Evolutionary conservation across 2,797 vertebrate species (phyloP).

Genomic region (Sylvilagus floridanus): DNA sequence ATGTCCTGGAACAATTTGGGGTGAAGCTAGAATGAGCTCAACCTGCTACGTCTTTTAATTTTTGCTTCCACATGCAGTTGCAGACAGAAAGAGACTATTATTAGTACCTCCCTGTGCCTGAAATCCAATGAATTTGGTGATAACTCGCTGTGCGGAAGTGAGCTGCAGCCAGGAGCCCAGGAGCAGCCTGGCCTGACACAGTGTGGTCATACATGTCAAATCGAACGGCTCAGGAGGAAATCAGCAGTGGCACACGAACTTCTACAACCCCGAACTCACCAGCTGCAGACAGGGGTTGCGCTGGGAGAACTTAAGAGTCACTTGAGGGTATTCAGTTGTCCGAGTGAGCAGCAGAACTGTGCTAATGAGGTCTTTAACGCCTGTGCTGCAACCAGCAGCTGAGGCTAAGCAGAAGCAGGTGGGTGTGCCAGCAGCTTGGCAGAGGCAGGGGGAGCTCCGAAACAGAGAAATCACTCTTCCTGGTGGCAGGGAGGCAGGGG

Average conservation of each 20-base stretch:
- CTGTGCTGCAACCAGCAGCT: slow-evolving; percentile 30
- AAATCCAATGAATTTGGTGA: neutral
- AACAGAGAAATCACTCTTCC: neutral
- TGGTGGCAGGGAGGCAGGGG: neutral
- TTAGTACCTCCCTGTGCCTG: neutral
- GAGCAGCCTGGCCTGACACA: neutral
- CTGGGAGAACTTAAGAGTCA: slow-evolving; percentile 51
- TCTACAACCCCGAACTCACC: slow-evolving; percentile 4
- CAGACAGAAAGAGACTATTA: neutral
- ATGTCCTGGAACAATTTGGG: neutral
- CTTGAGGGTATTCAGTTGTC: slow-evolving; percentile 50
- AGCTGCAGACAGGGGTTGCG: neutral
- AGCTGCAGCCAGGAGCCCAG: neutral
- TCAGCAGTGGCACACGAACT: neutral
- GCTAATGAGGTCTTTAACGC: slow-evolving; percentile 68
- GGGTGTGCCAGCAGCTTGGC: neutral
- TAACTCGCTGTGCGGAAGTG: neutral
- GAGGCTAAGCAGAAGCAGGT: slow-evolving; percentile 30
- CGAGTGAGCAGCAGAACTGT: slow-evolving; percentile 34
- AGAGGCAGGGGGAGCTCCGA: neutral
- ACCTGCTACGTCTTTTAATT: neutral
- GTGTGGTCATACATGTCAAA: neutral
- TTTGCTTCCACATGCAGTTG: neutral
- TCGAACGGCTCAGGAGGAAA: neutral
- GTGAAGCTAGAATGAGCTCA: neutral